These are phyloP conservation scores for Myotis myotis DNA, from an alignment of 2,797 vertebrate genomes.

Conservation along the genomic window DNA sequence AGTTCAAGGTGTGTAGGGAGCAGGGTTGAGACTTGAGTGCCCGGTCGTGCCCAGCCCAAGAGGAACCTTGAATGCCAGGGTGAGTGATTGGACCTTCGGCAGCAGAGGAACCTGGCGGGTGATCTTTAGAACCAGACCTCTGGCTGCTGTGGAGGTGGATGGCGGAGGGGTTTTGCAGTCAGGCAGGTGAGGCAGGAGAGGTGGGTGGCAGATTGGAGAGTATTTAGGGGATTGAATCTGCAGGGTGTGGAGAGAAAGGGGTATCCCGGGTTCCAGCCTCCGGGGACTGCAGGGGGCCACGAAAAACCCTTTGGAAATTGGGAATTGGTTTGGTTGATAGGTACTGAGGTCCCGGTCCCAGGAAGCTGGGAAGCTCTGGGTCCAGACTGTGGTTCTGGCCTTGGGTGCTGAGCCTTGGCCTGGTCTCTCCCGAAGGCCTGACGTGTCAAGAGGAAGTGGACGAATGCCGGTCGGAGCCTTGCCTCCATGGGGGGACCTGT, in stretches of 20 bases:
- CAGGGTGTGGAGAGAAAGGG: neutral
- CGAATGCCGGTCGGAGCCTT: constrained; percentile 92
- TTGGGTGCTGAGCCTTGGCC: neutral
- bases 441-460: constrained; percentile 92
- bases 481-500: constrained; percentile 91
- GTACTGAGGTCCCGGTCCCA: neutral
- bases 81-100: neutral
- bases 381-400: neutral
- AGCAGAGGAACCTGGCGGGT: neutral
- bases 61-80: neutral
- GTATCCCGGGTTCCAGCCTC: neutral
- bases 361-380: neutral
- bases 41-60: neutral
- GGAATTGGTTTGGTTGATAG: neutral
- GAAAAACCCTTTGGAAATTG: neutral
- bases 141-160: neutral
- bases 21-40: neutral
- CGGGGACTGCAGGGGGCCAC: neutral
- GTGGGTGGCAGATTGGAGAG: neutral
- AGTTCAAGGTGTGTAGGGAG: neutral
- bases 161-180: neutral
- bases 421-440: constrained; percentile 84
- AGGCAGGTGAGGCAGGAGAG: neutral
- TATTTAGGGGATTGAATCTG: neutral
- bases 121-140: neutral